These are phyloP conservation scores for Drosophila meridiana DNA, from an alignment of 2,888 invertebrate genomes.

Conservation along the genomic window DNA sequence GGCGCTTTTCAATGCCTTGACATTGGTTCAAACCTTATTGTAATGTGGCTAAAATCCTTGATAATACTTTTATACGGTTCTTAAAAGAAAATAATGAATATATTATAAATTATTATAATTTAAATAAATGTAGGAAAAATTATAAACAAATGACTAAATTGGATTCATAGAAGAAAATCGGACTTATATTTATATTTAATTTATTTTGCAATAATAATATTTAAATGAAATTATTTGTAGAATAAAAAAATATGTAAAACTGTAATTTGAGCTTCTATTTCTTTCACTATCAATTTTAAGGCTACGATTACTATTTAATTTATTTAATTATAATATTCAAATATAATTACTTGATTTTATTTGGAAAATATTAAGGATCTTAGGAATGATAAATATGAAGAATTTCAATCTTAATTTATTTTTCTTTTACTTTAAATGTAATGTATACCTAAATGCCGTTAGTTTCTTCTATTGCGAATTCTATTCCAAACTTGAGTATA, in stretches of 20 bases:
- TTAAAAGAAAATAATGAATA: background rate
- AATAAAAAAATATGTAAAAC: background rate
- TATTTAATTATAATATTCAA: too few species aligned
- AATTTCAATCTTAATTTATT: background rate
- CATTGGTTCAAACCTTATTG: constrained; percentile 16
- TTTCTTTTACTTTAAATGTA: too few species aligned
- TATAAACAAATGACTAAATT: background rate
- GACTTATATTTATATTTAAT: too few species aligned
- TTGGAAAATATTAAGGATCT: too few species aligned
- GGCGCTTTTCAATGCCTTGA: constrained; percentile 23
- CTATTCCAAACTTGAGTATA: background rate
- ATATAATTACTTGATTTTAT: too few species aligned
- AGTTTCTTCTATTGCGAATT: background rate
- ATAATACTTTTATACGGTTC: background rate
- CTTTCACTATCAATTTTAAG: background rate
- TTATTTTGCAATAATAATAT: too few species aligned
- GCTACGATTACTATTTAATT: too few species aligned
- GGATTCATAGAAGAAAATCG: background rate
- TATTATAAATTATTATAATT: background rate
- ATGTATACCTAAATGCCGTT: background rate
- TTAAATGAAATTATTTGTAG: too few species aligned
- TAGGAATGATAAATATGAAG: too few species aligned
- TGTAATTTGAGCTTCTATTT: background rate
- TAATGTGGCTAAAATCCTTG: constrained; percentile 1
- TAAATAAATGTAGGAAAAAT: background rate